These are phyloP conservation scores for Drosophila biarmipes DNA, from an alignment of 1,140 invertebrate genomes.

Conservation along the genomic window DNA sequence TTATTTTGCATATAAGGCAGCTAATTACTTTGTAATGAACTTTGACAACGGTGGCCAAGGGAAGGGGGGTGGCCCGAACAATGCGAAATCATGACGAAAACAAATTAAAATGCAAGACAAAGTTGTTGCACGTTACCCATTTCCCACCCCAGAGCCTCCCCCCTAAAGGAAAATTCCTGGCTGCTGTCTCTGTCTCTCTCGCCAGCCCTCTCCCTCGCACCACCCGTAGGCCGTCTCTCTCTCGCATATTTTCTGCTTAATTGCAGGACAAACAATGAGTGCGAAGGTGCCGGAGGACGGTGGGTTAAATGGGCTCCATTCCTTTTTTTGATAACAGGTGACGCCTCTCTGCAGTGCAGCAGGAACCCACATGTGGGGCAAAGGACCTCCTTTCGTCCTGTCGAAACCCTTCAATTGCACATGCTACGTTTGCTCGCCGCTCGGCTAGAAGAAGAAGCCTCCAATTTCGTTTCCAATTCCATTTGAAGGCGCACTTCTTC, in stretches of 20 bases:
- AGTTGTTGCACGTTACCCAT: slow-evolving; percentile 46
- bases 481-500: not conserved
- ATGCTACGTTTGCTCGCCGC: slow-evolving; percentile 72
- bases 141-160: too few species aligned
- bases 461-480: slow-evolving; percentile 10
- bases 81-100: slow-evolving; percentile 52
- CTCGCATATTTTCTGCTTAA: slow-evolving; percentile 47
- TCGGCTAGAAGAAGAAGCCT: slow-evolving; percentile 64
- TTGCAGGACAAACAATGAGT: slow-evolving; percentile 46
- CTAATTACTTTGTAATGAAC: slow-evolving; percentile 83
- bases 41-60: slow-evolving; percentile 58
- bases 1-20: slow-evolving; percentile 62
- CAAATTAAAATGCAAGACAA: slow-evolving; percentile 65
- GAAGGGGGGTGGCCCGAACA: slow-evolving; percentile 2
- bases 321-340: slow-evolving; percentile 35
- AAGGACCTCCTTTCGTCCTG: not conserved
- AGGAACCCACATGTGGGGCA: not conserved
- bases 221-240: not conserved
- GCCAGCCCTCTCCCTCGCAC: not conserved
- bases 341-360: slow-evolving; percentile 30
- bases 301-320: not conserved
- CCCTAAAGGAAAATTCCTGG: not conserved
- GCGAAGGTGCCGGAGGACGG: not conserved
- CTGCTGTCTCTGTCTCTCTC: not conserved
- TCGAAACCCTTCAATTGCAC: slow-evolving; percentile 53